These are phyloP conservation scores for Zoanthus gigantus DNA, from an alignment of 92 coral and sea anemone genomes.

Conservation along the genomic window DNA sequence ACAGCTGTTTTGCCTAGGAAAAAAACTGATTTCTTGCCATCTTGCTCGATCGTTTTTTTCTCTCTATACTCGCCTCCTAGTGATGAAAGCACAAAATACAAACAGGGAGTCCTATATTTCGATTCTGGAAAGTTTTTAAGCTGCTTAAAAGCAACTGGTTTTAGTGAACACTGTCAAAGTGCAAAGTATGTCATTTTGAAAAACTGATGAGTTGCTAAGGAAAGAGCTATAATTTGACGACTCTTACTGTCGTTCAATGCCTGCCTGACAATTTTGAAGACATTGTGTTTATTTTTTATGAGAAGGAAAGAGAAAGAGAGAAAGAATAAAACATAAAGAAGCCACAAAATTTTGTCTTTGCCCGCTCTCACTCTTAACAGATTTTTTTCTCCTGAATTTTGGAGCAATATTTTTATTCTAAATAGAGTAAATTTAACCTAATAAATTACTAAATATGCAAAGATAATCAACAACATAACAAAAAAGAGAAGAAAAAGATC, in stretches of 20 bases:
- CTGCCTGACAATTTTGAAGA: not conserved
- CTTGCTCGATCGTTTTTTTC: not conserved
- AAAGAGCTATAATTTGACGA: not conserved
- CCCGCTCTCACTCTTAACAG: not conserved
- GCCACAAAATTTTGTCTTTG: not conserved
- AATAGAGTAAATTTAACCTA: slow-evolving; percentile 12
- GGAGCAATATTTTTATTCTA: not conserved
- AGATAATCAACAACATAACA: not conserved
- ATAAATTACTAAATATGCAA: slow-evolving; percentile 1
- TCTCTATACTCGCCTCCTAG: not conserved
- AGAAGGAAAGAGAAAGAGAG: not conserved
- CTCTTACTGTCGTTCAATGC: too few relatives aligned
- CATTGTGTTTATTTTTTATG: not conserved
- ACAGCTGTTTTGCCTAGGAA: slow-evolving; percentile 13
- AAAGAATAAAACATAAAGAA: not conserved
- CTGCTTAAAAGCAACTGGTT: too few relatives aligned
- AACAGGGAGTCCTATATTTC: not conserved
- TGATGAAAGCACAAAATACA: not conserved
- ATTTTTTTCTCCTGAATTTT: not conserved
- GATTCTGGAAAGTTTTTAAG: not conserved
- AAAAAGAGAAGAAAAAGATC: not conserved
- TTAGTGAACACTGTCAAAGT: too few relatives aligned
- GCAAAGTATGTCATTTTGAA: too few relatives aligned
- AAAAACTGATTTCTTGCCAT: not conserved
- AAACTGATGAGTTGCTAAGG: too few relatives aligned